Base-by-base conservation (phyloP, 2,888 invertebrate species). In the Seladonia tumulorum region DNA sequence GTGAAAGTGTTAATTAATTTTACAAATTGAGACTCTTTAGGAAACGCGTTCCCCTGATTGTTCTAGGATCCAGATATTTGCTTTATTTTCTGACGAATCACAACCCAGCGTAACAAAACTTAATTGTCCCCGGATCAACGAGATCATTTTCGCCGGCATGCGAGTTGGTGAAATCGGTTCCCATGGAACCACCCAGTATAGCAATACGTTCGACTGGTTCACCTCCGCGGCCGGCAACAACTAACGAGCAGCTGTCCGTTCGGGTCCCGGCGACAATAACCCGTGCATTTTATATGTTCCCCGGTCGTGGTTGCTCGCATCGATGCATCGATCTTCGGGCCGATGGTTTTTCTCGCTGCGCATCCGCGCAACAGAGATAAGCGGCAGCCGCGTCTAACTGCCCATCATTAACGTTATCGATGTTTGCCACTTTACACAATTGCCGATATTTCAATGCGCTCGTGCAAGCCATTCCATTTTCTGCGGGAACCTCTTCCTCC, bases 201-300 rank as follows among this genome's bases (percentile, higher is more conserved):
- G 77, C 25, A 25, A 63, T 76, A 82, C 83, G 87, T 90, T 83
- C 91, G 91, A 91, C 91, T 92, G 92, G 90, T 91, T 90, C 92
- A 88, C 89, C 89, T 90, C 91, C 89, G 88, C 81, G 87, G 83
- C 89, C 86, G 88, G 90, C 88, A 91, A 93, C 92, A 90, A 92
- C 92, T 93, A 93, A 93, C 92, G 92, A 93, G 93, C 91, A 90
- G 90, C 91, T 92, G 92, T 92, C 92, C 90, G 92, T 92, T 89
- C 90, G 88, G 88, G 90, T 83, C 90, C 88, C 87, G 88, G 92
- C 93, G 93, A 93, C 93, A 93, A 93, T 93, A 93, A 92, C 90
- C 92, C 90, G 88, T 92, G 91, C 87, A 92, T 93, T 92, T 92
- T 93, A 92, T 91, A 91, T 90, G 87, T 89, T 90, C 89, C 85